Base-by-base conservation (phyloP, 2,888 invertebrate genomes). In the Drosophila kokeensis region DNA sequence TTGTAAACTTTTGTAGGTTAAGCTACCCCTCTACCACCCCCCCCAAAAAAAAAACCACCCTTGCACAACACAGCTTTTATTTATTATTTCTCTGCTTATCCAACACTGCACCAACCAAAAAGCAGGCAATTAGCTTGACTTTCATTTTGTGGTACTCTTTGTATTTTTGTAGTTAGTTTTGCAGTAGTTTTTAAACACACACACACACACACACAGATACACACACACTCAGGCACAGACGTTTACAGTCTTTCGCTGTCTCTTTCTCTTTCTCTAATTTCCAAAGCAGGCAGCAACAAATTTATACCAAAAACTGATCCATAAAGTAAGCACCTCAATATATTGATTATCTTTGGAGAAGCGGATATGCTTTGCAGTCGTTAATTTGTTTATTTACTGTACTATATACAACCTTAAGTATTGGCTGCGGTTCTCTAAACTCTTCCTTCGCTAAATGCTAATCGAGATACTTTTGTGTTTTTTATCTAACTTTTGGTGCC, bases 1-100 rank as follows among this genome's bases (percentile, higher is more conserved):
- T 85, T 87, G 73, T 76, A 72, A 70, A 59, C 67, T 59, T 62
- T 83, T 70, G 79, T 84, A 87, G 89, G 66, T 63, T 84, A 84
- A 84, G 84, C 73, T 54, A 68, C 77, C 62, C 40, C 40, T 21
- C 52, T 53, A 18, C 45, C 49, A 27, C 29, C 32, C 15, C 2
- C 8, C n/a, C 27, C 27, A 34, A 59, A 54, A 27, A 4, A 54
- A 52, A 69, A 34, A 27, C 30, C 15, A 65, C 27, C 52, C 42
- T 38, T 67, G 65, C 75, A 74, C 42, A 59, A 71, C 88, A 84
- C 79, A 60, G 90, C 88, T 85, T 38, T 55, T 38, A n/a, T 82
- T 70, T 63, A 30, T 40, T 55, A 18, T 24, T 55, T 42, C 2
- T 67, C 60, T 58, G 82, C 76, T 81, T 89, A 69, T 54, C 55